Conservation (phyloP, 2,797 vertebrate genomes). For the Aldrovandia affinis region DNA sequence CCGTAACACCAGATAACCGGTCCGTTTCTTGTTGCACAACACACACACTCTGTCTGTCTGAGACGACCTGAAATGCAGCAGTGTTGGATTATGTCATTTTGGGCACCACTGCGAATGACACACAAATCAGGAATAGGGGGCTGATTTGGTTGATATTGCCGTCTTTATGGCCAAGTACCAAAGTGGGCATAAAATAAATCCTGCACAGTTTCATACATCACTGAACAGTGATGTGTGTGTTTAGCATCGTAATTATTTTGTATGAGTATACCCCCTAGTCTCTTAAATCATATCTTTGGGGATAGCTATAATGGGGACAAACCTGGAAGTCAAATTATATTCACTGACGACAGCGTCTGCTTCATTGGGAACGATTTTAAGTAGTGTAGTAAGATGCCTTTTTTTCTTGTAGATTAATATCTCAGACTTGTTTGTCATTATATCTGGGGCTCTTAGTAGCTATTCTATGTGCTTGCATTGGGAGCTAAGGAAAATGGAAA, state of each 20-base stretch:
- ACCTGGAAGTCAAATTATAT: background rate
- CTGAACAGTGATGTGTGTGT: background rate
- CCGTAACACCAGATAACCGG: background rate
- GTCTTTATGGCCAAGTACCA: background rate
- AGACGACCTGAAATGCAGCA: background rate
- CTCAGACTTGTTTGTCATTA: background rate
- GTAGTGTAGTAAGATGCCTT: background rate
- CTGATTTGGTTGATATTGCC: conserved; percentile 1
- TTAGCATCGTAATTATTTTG: background rate
- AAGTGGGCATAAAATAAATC: background rate
- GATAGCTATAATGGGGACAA: background rate
- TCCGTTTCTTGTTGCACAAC: background rate
- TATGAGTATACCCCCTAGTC: background rate
- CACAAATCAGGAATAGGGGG: background rate
- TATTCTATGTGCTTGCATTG: background rate
- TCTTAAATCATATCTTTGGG: background rate
- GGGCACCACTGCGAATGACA: background rate
- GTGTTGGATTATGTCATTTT: background rate
- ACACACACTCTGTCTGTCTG: background rate
- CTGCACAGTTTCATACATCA: background rate
- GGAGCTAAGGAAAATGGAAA: background rate
- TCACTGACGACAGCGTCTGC: background rate
- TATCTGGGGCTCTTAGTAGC: background rate
- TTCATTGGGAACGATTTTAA: background rate
- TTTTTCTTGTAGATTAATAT: background rate